These are phyloP conservation scores for Cervus canadensis DNA, from an alignment of 2,113 vertebrate genomes.

Conservation along the genomic window DNA sequence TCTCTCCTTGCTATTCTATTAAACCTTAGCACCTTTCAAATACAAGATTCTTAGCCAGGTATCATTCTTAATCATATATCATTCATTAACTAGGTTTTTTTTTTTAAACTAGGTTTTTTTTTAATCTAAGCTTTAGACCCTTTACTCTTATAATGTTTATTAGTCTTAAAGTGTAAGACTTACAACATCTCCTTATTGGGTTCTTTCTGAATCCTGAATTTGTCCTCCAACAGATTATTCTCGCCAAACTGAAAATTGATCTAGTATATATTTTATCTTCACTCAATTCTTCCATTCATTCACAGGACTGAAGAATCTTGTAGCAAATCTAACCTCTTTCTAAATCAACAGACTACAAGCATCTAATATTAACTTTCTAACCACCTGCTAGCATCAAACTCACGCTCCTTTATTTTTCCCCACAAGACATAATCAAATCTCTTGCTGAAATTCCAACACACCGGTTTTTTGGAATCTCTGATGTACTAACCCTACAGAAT, in stretches of 20 bases:
- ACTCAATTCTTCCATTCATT: background rate
- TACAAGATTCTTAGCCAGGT: background rate
- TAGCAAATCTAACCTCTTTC: background rate
- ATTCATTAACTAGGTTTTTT: background rate
- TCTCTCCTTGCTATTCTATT: background rate
- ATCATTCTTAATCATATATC: background rate
- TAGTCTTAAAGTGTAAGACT: background rate
- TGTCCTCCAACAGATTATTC: background rate
- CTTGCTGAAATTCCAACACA: constrained; percentile 9
- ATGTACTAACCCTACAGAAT: background rate
- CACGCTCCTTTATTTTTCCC: background rate
- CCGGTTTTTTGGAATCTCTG: background rate
- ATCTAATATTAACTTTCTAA: background rate
- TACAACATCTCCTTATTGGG: background rate
- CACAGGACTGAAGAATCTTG: background rate
- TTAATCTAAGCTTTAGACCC: background rate
- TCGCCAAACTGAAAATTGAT: background rate
- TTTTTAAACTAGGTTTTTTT: background rate
- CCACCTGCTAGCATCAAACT: background rate
- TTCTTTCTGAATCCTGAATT: constrained; percentile 4
- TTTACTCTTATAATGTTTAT: background rate
- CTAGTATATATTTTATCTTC: background rate
- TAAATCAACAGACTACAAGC: background rate
- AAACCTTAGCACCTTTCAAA: background rate
- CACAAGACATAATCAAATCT: background rate